Evolutionary conservation across 2,888 invertebrate genomes (phyloP).

Genomic region (Thecophora atra): DNA sequence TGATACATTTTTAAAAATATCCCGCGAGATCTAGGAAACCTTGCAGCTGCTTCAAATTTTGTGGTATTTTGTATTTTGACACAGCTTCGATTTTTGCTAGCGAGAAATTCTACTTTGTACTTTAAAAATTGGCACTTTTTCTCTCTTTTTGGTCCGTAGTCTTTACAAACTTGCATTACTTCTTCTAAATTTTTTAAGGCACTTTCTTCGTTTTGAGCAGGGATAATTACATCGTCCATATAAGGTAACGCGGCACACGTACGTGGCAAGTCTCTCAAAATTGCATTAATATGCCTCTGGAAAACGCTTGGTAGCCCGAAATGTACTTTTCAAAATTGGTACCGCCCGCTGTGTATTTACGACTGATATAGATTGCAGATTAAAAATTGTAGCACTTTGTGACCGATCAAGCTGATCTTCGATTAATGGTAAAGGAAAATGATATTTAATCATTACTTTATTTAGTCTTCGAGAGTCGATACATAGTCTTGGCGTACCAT

Average conservation of each 20-base stretch:
- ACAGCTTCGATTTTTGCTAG: constrained; percentile 24
- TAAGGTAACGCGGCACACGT: neutral
- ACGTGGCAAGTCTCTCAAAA: constrained; percentile 8
- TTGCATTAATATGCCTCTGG: neutral
- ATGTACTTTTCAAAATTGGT: constrained; percentile 6
- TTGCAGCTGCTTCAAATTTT: constrained; percentile 24
- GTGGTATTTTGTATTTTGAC: constrained; percentile 18
- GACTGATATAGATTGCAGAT: neutral
- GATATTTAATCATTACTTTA: neutral
- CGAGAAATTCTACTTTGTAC: constrained; percentile 17
- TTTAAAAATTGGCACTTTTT: constrained; percentile 22
- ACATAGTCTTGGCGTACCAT: constrained; percentile 7
- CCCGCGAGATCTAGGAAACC: constrained; percentile 30
- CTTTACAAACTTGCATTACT: neutral
- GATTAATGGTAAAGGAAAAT: constrained; percentile 5
- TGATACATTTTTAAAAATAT: constrained; percentile 33
- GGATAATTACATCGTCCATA: constrained; percentile 20
- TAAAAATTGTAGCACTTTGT: constrained; percentile 12
- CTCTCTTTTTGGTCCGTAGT: neutral
- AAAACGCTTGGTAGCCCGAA: constrained; percentile 2
- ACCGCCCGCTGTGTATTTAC: constrained; percentile 11
- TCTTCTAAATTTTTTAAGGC: constrained; percentile 17
- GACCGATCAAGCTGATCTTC: neutral
- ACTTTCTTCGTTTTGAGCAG: constrained; percentile 3
- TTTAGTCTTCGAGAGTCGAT: neutral